These are phyloP conservation scores for Drosophila sturtevanti DNA, from an alignment of 1,140 invertebrate genomes.

Conservation along the genomic window DNA sequence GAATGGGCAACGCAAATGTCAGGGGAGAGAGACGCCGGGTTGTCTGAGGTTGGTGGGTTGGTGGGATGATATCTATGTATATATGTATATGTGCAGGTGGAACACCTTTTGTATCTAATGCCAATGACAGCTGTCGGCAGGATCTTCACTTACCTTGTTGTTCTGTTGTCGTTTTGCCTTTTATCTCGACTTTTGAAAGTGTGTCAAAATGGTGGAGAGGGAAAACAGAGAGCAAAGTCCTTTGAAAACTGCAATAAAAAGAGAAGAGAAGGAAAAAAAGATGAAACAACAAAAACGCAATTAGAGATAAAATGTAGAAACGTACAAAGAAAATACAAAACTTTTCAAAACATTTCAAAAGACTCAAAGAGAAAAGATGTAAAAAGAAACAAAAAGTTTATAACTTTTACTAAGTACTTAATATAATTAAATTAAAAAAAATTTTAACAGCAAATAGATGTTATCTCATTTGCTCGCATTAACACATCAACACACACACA, in stretches of 20 bases:
- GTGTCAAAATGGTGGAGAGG: not conserved
- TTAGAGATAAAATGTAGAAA: not conserved
- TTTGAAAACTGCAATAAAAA: constrained; percentile 36
- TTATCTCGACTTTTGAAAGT: not conserved
- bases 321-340: not conserved
- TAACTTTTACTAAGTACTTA: too few relatives aligned
- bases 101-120: constrained; percentile 16
- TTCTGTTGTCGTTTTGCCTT: not conserved
- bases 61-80: not conserved
- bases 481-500: too few relatives aligned
- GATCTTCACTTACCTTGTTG: constrained; percentile 31
- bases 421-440: too few relatives aligned
- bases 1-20: not conserved
- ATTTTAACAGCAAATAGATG: too few relatives aligned
- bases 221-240: constrained; percentile 6
- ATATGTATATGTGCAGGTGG: not conserved
- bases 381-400: not conserved
- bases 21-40: too few relatives aligned
- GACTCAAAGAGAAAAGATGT: not conserved
- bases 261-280: not conserved
- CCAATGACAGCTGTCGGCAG: constrained; percentile 28
- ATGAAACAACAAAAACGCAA: not conserved
- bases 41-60: not conserved
- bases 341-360: not conserved
- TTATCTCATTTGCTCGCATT: too few relatives aligned